A percentile compares a stretch with the other conserved stretches of the same genome.
These are phyloP conservation scores for Callinectes sapidus DNA, from an alignment of 2,888 invertebrate genomes.

Conservation along the genomic window DNA sequence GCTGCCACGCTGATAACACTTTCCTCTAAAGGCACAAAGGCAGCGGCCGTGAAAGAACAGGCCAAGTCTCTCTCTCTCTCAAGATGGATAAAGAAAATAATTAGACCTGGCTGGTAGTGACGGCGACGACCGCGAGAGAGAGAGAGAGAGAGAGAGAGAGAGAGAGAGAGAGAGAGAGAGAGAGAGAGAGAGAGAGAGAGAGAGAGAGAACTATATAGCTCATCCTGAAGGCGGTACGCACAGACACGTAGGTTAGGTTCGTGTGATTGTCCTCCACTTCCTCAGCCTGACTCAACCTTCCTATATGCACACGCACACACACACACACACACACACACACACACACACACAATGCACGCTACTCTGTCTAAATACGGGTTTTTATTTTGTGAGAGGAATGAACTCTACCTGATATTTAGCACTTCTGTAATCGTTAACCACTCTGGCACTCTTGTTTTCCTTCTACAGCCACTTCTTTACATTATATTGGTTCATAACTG, in stretches of 20 bases:
- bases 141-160: slow-evolving; percentile 19
- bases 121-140: slow-evolving; percentile 7
- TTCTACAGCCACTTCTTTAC: no score
- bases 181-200: neutral
- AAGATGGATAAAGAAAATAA: neutral
- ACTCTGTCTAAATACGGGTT: no score
- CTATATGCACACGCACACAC: neutral
- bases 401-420: no score
- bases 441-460: no score
- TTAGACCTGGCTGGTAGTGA: neutral
- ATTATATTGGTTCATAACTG: no score
- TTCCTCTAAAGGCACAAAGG: slow-evolving; percentile 18
- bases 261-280: neutral
- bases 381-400: no score
- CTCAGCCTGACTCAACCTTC: neutral
- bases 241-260: neutral
- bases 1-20: slow-evolving; percentile 2
- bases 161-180: slow-evolving; percentile 25
- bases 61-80: neutral
- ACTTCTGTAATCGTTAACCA: no score
- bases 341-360: no score
- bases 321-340: neutral
- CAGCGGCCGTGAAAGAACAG: neutral
- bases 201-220: neutral
- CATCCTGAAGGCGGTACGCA: neutral